Percentiles rank a stretch among this genome's conserved stretches.
These are phyloP conservation scores for Elephantulus edwardii DNA, from an alignment of 2,113 vertebrate species.

Conservation along the genomic window DNA sequence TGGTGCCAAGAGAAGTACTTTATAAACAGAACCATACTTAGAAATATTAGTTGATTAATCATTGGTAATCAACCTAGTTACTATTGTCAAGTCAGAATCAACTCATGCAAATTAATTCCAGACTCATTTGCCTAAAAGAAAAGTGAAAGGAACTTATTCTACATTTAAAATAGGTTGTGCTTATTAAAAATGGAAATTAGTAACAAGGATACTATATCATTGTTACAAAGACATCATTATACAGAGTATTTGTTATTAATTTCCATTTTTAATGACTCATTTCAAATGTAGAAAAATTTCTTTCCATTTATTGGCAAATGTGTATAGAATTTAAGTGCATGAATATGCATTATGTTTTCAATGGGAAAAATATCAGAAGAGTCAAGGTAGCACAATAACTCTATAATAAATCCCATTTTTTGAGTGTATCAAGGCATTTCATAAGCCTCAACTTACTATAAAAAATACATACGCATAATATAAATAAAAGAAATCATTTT, in stretches of 20 bases:
- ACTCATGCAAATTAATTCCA: too few relatives aligned
- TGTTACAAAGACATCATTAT: background rate
- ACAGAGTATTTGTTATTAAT: background rate
- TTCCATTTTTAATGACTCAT: constrained; percentile 18
- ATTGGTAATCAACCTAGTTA: too few relatives aligned
- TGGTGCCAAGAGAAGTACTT: background rate
- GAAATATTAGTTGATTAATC: background rate
- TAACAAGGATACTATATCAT: too few relatives aligned
- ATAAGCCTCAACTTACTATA: background rate
- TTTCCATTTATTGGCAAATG: background rate
- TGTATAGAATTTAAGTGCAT: background rate
- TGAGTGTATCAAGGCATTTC: background rate
- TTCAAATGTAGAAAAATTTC: constrained; percentile 17
- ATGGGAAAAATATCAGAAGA: background rate
- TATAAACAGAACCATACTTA: background rate
- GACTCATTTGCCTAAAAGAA: too few relatives aligned
- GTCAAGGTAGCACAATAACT: background rate
- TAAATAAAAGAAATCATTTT: constrained; percentile 14
- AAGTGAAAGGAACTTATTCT: too few relatives aligned
- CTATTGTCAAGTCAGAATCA: too few relatives aligned
- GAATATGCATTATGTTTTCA: background rate
- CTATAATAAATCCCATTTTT: background rate
- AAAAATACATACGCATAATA: background rate
- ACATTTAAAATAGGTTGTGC: too few relatives aligned
- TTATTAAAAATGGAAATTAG: too few relatives aligned